These are phyloP conservation scores for Genyomyrus donnyi DNA, from an alignment of 2,113 vertebrate genomes.

Conservation along the genomic window DNA sequence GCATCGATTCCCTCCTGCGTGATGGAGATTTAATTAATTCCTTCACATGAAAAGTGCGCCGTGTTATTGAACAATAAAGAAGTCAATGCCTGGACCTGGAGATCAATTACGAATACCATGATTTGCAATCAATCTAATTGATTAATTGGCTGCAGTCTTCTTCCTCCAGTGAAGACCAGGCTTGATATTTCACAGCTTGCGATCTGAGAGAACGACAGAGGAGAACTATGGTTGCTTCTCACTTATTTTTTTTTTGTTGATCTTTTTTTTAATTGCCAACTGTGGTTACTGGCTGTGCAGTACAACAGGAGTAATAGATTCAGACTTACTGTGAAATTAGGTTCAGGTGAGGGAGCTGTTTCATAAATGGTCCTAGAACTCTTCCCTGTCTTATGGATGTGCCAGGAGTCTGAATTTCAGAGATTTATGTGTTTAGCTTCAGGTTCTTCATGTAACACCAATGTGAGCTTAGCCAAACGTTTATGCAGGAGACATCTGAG, in stretches of 20 bases:
- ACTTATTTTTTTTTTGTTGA: neutral
- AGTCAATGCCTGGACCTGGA: slow-evolving; percentile 7
- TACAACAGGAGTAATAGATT: neutral
- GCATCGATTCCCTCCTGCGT: slow-evolving; percentile 30
- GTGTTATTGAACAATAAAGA: slow-evolving; percentile 22
- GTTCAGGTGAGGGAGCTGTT: neutral
- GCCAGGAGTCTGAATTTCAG: neutral
- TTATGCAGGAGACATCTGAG: neutral
- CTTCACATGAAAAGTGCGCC: slow-evolving; percentile 13
- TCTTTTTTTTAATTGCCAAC: neutral
- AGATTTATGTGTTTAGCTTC: neutral
- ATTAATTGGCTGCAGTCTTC: slow-evolving; percentile 28
- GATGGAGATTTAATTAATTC: slow-evolving; percentile 34
- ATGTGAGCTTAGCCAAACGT: neutral
- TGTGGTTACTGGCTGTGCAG: neutral
- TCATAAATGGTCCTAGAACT: neutral
- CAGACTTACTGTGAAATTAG: neutral
- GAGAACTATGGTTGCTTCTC: neutral
- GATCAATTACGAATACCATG: slow-evolving; percentile 23
- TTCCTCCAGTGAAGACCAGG: neutral
- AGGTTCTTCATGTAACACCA: neutral
- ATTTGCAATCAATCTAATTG: slow-evolving; percentile 25
- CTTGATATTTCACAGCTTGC: slow-evolving; percentile 14
- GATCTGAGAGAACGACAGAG: neutral
- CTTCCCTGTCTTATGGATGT: too few relatives aligned